Evolutionary conservation across 2,113 vertebrate species (phyloP).

Genomic region (Hystrix cristata): DNA sequence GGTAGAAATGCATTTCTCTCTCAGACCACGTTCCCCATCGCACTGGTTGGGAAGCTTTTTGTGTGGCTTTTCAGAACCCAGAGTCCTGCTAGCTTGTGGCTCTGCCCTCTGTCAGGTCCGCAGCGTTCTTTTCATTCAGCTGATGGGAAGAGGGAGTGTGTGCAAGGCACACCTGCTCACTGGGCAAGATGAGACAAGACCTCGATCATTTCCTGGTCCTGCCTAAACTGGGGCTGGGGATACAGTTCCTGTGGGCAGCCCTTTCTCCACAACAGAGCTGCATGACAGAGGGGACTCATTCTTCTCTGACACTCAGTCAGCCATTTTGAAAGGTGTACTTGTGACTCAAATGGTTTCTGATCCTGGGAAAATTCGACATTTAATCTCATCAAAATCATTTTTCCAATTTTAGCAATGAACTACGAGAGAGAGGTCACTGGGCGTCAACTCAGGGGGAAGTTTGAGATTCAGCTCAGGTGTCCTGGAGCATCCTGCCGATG

Average conservation of each 20-base stretch:
- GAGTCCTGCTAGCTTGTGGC: not conserved
- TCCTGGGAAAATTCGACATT: not conserved
- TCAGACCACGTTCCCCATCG: not conserved
- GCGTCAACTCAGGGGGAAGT: not conserved
- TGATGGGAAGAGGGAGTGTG: not conserved
- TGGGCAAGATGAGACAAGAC: not conserved
- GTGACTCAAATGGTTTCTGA: not conserved
- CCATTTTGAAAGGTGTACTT: not conserved
- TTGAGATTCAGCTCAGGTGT: not conserved
- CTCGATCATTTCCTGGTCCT: not conserved
- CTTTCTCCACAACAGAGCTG: not conserved
- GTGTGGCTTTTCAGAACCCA: not conserved
- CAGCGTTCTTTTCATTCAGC: not conserved
- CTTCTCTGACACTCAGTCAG: not conserved
- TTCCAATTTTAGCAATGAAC: not conserved
- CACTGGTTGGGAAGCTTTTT: not conserved
- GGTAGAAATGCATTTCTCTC: not conserved
- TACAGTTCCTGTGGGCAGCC: not conserved
- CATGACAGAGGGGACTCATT: accelerated
- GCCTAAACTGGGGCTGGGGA: not conserved
- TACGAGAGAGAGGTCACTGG: not conserved
- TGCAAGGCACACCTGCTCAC: not conserved
- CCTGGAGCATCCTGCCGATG: not conserved
- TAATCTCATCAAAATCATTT: conserved; percentile 4
- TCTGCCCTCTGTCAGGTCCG: not conserved